Evolutionary conservation across 2,888 invertebrate genomes (phyloP), one percentile per base, ranked within the genome.

Genomic region (Scaptomyza caliginosa): DNA sequence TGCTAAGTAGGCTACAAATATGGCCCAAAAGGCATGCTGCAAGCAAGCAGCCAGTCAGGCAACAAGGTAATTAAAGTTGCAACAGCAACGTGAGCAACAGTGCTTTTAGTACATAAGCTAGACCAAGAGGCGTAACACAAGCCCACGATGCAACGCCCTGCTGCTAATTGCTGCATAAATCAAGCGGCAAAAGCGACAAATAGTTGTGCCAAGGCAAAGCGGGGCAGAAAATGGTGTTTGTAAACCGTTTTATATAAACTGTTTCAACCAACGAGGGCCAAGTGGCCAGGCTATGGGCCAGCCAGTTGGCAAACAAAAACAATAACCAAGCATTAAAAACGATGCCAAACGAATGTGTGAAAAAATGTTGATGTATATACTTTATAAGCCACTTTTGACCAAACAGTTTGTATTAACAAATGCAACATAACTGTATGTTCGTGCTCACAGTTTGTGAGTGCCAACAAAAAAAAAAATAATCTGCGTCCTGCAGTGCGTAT

Each of bases 131-230:
- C 43, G 36, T 5, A 30, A 4, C 52, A 67, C 59, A 52, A 32
- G 32, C 42, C 52, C 48, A 42, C 56, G 7, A 7, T 7, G 38
- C 34, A 30, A 34, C 62, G 39, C 63, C 66, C 50, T 39, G 55
- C 32, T 46, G 54, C 83, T 86, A 81, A 81, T 81, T 81, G 86
- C 86, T 52, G 80, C 83, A 81, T 81, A 81, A 85, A 85, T 81
- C 81, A 81, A 79, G 86, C 70, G 69, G 60, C 72, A 81, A 69
- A 48, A 52, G 40, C 56, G 50, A 58, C 54, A 55, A 39, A 17
- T 39, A 34, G 38, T 19, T 42, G 34, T 10, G 28, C 17, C 43
- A 34, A 8, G n/a, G 36, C 19, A 17, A 42, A 26, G 21, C 32
- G 4, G 32, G 48, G n/a, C 17, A 10, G 16, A 16, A 58, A 70